phyloP scores from a whole-genome alignment of 1,140 invertebrate genomes.

The Drosophila subobscura region DNA sequence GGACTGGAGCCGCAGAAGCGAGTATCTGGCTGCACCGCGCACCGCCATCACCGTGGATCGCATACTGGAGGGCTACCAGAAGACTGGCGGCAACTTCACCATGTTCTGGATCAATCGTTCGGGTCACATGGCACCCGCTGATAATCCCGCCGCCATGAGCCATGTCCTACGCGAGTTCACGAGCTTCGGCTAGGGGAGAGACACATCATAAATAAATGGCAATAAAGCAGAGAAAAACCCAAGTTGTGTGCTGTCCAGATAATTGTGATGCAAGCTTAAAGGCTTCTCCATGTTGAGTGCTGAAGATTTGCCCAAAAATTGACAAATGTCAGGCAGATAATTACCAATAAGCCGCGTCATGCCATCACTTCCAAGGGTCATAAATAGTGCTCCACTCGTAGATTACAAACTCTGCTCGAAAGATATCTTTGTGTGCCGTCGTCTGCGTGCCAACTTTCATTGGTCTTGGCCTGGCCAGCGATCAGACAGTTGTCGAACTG shows the following conservation, averaged over 20 bases:
- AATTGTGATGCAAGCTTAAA: conserved; percentile 30
- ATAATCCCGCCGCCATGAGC: conserved; percentile 74
- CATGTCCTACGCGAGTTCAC: conserved; percentile 68
- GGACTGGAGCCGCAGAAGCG: conserved; percentile 85
- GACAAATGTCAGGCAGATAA: conserved; percentile 19
- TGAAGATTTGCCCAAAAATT: conserved; percentile 24
- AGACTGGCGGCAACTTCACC: conserved; percentile 87
- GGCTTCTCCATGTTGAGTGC: conserved; percentile 43
- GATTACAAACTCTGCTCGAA: conserved; percentile 59
- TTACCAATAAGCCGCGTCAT: conserved; percentile 25
- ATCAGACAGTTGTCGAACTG: conserved; percentile 62
- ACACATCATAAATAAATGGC: neutral
- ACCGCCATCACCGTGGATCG: conserved; percentile 85
- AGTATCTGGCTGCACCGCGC: conserved; percentile 85
- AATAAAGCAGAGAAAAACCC: conserved; percentile 13
- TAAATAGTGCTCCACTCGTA: conserved; percentile 28
- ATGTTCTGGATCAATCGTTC: conserved; percentile 90
- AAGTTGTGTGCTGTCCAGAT: conserved; percentile 4
- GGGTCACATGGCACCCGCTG: conserved; percentile 86
- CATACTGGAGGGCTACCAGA: conserved; percentile 87
- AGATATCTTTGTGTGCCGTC: conserved; percentile 23
- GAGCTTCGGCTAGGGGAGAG: conserved; percentile 52
- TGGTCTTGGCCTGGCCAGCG: conserved; percentile 1
- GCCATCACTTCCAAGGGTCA: conserved; percentile 36
- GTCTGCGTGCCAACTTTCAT: conserved; percentile 32